Evolutionary conservation across 2,113 vertebrate genomes (phyloP).

Genomic region (Oncorhynchus tshawytscha): DNA sequence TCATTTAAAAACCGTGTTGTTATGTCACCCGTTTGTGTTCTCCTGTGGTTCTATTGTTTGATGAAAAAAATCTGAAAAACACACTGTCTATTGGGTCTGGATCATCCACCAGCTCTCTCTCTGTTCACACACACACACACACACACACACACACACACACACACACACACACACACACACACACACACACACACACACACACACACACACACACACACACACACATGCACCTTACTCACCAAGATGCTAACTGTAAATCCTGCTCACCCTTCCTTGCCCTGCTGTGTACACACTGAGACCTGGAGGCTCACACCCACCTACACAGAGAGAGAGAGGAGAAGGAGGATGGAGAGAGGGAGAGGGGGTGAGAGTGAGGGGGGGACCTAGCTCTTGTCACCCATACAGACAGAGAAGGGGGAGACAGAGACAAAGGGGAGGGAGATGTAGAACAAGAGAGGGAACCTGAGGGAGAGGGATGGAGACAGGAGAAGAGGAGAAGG

Average conservation of each 20-base stretch:
- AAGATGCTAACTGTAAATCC: conserved; percentile 62
- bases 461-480: too few relatives aligned
- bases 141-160: too few relatives aligned
- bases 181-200: not conserved
- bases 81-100: not conserved
- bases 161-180: not conserved
- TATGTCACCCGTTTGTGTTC: conserved; percentile 27
- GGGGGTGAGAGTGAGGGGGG: too few relatives aligned
- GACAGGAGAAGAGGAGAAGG: not conserved
- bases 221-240: conserved; percentile 40
- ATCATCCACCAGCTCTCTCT: not conserved
- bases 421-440: too few relatives aligned
- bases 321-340: conserved; percentile 18
- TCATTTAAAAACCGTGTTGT: conserved; percentile 52
- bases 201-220: not conserved
- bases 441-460: too few relatives aligned
- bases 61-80: conserved; percentile 2
- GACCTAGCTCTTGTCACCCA: too few relatives aligned
- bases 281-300: conserved; percentile 40
- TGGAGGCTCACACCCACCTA: conserved; percentile 24
- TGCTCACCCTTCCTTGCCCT: conserved; percentile 41
- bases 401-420: too few relatives aligned
- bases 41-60: conserved; percentile 45
- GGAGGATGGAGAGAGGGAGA: conserved; percentile 28
- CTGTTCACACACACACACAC: not conserved